phyloP scores from a whole-genome alignment of 2,113 vertebrate genomes.

The Lepisosteus osseus region DNA sequence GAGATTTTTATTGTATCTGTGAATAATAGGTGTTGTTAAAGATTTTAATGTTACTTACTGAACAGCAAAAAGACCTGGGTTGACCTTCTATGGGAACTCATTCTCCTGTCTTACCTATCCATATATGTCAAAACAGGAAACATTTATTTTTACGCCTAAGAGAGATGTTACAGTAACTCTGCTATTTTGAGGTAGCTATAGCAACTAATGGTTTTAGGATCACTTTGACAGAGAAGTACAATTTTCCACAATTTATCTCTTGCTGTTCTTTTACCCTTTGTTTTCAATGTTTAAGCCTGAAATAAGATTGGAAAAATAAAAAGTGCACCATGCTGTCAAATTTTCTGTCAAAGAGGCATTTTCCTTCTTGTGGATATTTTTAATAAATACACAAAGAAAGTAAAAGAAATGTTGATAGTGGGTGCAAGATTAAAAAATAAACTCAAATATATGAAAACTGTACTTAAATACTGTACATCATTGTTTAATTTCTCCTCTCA shows the following conservation, averaged over 20 bases:
- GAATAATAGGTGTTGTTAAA: neutral
- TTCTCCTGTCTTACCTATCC: neutral
- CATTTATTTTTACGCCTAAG: neutral
- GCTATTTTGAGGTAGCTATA: conserved; percentile 1
- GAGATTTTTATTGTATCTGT: too few species aligned
- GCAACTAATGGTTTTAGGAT: conserved; percentile 2
- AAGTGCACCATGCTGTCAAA: too few species aligned
- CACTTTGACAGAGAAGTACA: neutral
- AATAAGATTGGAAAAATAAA: too few species aligned
- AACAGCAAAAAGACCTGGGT: neutral
- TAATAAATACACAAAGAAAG: too few species aligned
- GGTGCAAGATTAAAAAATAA: too few species aligned
- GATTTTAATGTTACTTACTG: neutral
- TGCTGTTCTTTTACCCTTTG: neutral
- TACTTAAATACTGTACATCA: too few species aligned
- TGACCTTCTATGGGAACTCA: neutral
- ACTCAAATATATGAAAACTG: too few species aligned
- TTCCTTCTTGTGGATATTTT: too few species aligned
- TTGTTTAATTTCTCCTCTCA: too few species aligned
- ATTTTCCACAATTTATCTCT: conserved; percentile 4
- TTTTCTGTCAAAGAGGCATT: too few species aligned
- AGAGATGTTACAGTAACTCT: neutral
- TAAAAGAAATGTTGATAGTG: too few species aligned
- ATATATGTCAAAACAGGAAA: neutral
- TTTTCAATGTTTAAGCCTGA: neutral